Conservation (phyloP, 2,888 invertebrate genomes). For the Apodemia duryi region DNA sequence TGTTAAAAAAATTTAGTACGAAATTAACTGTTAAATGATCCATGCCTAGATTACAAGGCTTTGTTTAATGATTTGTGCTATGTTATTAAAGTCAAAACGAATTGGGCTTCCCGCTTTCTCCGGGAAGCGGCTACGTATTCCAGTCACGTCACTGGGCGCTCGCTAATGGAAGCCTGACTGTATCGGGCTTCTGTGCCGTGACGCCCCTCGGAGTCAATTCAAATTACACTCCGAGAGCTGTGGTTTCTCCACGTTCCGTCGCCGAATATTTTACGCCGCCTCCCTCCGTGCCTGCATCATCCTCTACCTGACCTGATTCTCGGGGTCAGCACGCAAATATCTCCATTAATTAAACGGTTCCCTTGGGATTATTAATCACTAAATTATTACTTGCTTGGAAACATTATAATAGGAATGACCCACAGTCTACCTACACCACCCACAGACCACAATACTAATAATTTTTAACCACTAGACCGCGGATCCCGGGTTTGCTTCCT, state of each 20-base stretch:
- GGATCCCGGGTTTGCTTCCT: too few relatives aligned
- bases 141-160: background rate
- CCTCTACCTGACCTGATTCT: background rate
- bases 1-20: too few relatives aligned
- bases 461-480: too few relatives aligned
- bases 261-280: background rate
- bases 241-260: background rate
- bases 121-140: background rate
- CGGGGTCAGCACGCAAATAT: background rate
- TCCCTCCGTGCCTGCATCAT: background rate
- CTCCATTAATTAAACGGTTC: background rate
- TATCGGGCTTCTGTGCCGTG: background rate
- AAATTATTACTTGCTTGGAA: background rate
- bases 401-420: too few relatives aligned
- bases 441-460: too few relatives aligned
- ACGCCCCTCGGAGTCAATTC: background rate
- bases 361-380: background rate
- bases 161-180: background rate
- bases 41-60: too few relatives aligned
- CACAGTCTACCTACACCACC: too few relatives aligned
- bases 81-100: too few relatives aligned
- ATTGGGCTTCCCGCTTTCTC: too few relatives aligned
- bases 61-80: too few relatives aligned
- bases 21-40: too few relatives aligned
- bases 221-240: background rate